Evolutionary conservation across 1,140 invertebrate genomes (phyloP).

Genomic region (Metopolophium dirhodum): DNA sequence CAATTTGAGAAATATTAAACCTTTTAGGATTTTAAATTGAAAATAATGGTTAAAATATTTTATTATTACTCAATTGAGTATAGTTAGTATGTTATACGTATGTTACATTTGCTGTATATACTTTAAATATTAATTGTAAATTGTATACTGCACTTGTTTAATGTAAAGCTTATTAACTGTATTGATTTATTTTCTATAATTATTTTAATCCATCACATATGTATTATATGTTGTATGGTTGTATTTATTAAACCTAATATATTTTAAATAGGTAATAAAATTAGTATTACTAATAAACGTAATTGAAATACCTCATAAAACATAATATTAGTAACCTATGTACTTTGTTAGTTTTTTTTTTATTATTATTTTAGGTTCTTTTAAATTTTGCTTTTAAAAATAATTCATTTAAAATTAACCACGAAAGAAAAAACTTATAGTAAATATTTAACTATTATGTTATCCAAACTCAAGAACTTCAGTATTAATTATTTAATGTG

Average conservation of each 20-base stretch:
- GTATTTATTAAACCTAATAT: neutral
- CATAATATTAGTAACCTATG: neutral
- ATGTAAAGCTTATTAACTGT: conserved; percentile 4
- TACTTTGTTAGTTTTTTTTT: neutral
- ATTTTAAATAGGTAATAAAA: neutral
- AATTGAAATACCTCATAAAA: neutral
- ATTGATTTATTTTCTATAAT: neutral
- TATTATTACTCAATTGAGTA: neutral
- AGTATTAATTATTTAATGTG: neutral
- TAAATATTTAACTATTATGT: neutral
- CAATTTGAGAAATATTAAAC: neutral
- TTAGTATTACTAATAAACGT: neutral
- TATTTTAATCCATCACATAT: conserved; percentile 1
- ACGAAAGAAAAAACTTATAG: neutral
- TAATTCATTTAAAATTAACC: neutral
- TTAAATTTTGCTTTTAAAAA: neutral
- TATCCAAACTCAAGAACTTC: neutral
- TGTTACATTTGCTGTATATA: neutral
- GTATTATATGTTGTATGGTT: neutral
- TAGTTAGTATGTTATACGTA: neutral
- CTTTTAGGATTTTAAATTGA: neutral
- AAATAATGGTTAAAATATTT: neutral
- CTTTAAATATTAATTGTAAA: neutral
- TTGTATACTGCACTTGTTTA: neutral
- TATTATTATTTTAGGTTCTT: neutral